Base-by-base conservation (phyloP, 2,797 vertebrate species). In the Mareca penelope region DNA sequence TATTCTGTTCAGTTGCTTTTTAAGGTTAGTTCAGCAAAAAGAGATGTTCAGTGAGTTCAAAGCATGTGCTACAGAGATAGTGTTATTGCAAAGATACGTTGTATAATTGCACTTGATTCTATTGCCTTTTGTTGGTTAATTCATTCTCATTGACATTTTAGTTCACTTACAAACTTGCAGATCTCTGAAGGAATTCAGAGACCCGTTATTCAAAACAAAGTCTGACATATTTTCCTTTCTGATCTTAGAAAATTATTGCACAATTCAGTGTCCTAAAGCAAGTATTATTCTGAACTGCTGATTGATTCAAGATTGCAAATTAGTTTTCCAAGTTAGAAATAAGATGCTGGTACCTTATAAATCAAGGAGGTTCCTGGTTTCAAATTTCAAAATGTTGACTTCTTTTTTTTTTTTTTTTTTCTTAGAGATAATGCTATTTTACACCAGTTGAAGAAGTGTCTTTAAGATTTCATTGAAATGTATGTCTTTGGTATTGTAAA, bases 181-280 rank as follows among this genome's bases (percentile, higher is more conserved):
- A 50, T 89, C 52, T 60, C 15, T 29, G 15, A 67, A 67, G 23
- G 85, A 75, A 50, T 88, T 84, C 46, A 85, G 80, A 90, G 44
- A 88, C 44, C 28, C 48, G 9, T 40, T 86, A 55, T 88, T 93
- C 52, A 75, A 90, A 80, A 56, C 78, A 83, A 71, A 68, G 14
- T 50, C 52, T 92, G 48, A 84, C 37, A 29, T 70, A n/a, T 75
- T 95, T 93, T 94, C 7, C 28, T 56, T 88, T 93, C 31, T 80
- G 61, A 75, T 83, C 28, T 93, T 80, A 88, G 48, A 86, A 93
- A 80, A 91, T 75, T n/a, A 60, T 70, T 86, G 78, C 70, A 68
- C 67, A 92, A 83, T 60, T 86, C 35, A 26, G 67, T 84, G 86
- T 95, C 83, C 69, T 90, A 80, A 88, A 95, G 83, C 77, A 92